These are phyloP conservation scores for Parambassis ranga DNA, from an alignment of 2,797 vertebrate genomes.

Conservation along the genomic window DNA sequence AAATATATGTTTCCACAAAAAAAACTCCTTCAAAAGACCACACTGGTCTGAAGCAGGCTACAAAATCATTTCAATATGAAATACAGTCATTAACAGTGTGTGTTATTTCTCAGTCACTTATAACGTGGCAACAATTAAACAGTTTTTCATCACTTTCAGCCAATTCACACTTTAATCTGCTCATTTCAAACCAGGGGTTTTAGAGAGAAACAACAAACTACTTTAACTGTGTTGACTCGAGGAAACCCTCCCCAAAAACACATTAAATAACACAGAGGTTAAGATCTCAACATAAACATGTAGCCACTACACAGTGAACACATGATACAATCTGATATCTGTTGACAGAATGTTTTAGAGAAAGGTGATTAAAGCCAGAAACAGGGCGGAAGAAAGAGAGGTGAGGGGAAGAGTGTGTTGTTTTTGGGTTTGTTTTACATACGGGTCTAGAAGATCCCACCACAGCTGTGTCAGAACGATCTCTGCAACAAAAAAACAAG, in stretches of 20 bases:
- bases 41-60: constrained; percentile 87
- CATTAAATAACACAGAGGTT: constrained; percentile 67
- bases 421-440: constrained; percentile 89
- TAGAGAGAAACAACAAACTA: constrained; percentile 59
- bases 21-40: constrained; percentile 77
- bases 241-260: constrained; percentile 48
- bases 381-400: constrained; percentile 62
- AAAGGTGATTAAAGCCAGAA: constrained; percentile 69
- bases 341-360: constrained; percentile 71
- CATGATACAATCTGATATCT: constrained; percentile 63
- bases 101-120: constrained; percentile 47
- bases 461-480: constrained; percentile 95
- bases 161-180: constrained; percentile 31
- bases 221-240: constrained; percentile 26
- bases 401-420: constrained; percentile 65
- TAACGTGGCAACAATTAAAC: constrained; percentile 64
- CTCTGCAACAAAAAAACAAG: constrained; percentile 83
- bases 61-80: constrained; percentile 86
- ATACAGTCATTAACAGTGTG: constrained; percentile 81
- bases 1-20: constrained; percentile 89
- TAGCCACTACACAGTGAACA: constrained; percentile 73
- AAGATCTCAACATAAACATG: constrained; percentile 70
- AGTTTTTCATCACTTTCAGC: constrained; percentile 46
- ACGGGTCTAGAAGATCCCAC: constrained; percentile 99
- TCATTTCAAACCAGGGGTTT: constrained; percentile 15